Evolutionary conservation across 2,113 vertebrate genomes (phyloP).

Genomic region (Nematolebias whitei): DNA sequence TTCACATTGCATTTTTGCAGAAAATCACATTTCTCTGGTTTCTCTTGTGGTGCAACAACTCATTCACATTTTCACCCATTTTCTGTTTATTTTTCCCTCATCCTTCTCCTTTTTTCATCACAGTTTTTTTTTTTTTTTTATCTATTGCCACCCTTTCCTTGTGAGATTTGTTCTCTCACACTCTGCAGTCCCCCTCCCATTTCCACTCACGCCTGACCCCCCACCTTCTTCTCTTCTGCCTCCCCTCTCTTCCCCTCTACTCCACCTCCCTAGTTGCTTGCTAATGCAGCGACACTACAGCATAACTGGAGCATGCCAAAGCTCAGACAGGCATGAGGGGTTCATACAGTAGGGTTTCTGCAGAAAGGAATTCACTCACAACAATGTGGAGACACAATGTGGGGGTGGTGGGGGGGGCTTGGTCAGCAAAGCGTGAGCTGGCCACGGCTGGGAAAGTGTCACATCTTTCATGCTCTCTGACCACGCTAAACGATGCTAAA

Average conservation of each 20-base stretch:
- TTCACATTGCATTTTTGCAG: too few species aligned
- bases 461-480: constrained; percentile 83
- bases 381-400: constrained; percentile 82
- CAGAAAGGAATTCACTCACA: constrained; percentile 77
- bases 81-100: constrained; percentile 22
- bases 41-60: constrained; percentile 13
- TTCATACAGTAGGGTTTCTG: constrained; percentile 80
- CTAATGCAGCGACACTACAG: constrained; percentile 79
- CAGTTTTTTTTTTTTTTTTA: constrained; percentile 27
- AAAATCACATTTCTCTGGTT: not conserved
- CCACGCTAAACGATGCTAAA: constrained; percentile 83
- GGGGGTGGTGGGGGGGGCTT: not conserved
- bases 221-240: constrained; percentile 6
- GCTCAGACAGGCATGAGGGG: constrained; percentile 84
- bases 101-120: constrained; percentile 27
- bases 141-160: constrained; percentile 44
- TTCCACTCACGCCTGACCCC: constrained; percentile 54
- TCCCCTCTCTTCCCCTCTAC: not conserved
- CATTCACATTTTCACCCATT: constrained; percentile 13
- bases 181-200: constrained; percentile 68
- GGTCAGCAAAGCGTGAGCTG: constrained; percentile 76
- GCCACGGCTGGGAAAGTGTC: constrained; percentile 79
- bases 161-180: constrained; percentile 52
- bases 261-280: constrained; percentile 43
- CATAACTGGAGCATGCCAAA: constrained; percentile 85